Conservation (phyloP, 2,113 vertebrate species). For the Carettochelys insculpta region DNA sequence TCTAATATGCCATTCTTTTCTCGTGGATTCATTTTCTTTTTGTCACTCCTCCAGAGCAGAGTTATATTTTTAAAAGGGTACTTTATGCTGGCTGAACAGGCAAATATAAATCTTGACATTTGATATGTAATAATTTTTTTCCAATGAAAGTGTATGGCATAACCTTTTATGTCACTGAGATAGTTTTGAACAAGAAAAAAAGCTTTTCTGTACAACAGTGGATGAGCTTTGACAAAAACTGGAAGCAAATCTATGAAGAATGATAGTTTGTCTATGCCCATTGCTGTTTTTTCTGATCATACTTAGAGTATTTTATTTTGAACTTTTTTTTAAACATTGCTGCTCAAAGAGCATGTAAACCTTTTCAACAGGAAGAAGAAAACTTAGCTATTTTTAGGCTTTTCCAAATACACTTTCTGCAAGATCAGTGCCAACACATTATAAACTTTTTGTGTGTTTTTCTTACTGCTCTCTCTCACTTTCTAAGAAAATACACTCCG, state of each 20-base stretch:
- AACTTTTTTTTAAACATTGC: neutral
- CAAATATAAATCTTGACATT: neutral
- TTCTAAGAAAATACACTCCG: slow-evolving; percentile 10
- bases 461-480: neutral
- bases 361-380: neutral
- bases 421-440: slow-evolving; percentile 17
- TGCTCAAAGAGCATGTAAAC: neutral
- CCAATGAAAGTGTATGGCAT: neutral
- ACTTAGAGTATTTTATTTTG: neutral
- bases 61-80: neutral
- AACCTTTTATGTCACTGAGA: neutral
- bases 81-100: neutral
- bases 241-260: neutral
- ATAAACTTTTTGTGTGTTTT: neutral
- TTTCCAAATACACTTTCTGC: neutral
- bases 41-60: neutral
- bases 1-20: neutral
- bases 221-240: neutral
- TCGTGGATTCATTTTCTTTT: neutral
- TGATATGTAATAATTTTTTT: neutral
- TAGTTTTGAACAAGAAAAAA: neutral
- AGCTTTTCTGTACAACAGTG: accelerated
- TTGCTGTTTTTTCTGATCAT: neutral
- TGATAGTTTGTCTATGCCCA: neutral
- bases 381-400: neutral